Evolutionary conservation across 2,797 vertebrate genomes (phyloP), one percentile per base, ranked within the genome.

Genomic region (Sebastes umbrosus): DNA sequence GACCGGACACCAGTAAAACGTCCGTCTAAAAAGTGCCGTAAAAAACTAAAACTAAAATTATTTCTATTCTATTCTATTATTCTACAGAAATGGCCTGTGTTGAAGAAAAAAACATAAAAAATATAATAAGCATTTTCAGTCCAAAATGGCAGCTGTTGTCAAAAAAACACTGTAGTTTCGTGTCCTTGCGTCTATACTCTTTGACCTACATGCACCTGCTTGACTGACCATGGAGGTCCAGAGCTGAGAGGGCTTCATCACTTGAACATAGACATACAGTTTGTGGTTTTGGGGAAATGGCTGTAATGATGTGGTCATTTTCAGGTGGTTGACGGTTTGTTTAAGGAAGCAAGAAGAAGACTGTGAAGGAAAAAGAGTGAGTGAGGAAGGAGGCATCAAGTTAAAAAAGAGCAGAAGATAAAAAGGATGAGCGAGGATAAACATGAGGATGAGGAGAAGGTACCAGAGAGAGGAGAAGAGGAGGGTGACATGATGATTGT

Each of bases 401-500:
- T 75, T 52, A 69, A 73, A 14, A 22, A 71, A 52, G 13, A 75
- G 11, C 0, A 5, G 58, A 69, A 31, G 74, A 84, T 22, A 65
- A 69, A 54, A 46, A 71, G 22, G 13, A 75, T 58, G 62, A 78
- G 14, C 20, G 20, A 64, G n/a, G 46, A 73, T 57, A 55, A 59
- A 68, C 24, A 46, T 36, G 46, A 77, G 12, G 12, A 76, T 27
- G 27, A 77, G 32, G 22, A 65, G 5, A 52, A 29, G 8, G 25
- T 36, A 39, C 68, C n/a, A 22, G 31, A 54, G 69, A 60, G n/a
- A 34, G 32, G 3, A 39, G 60, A 54, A 46, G 57, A 64, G 36
- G 70, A 58, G 20, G 36, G 16, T 70, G 75, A 71, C 52, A 36
- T 29, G 25, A 55, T 50, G 58, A 79, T 64, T 34, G n/a, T 79